Conservation (phyloP, 2,888 invertebrate species). For the Xestobium rufovillosum region DNA sequence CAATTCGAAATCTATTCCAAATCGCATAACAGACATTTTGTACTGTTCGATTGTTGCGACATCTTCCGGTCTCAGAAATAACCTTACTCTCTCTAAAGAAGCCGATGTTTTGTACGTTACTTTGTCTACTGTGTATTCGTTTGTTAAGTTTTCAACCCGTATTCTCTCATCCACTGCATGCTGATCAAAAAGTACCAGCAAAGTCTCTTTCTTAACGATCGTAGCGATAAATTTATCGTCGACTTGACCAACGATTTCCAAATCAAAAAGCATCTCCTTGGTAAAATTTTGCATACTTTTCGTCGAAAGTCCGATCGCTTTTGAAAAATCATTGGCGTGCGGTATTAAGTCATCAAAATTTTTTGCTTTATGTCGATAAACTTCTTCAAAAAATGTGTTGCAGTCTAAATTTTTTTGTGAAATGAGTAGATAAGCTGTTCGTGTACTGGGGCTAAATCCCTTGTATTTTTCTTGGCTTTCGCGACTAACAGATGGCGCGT, state of each 20-base stretch:
- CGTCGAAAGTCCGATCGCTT: too few species aligned
- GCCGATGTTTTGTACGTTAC: too few species aligned
- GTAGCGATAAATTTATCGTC: conserved; percentile 66
- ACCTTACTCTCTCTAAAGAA: too few species aligned
- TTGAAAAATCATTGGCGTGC: conserved; percentile 20
- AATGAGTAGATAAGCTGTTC: conserved; percentile 1
- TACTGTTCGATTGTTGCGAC: too few species aligned
- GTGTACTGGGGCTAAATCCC: too few species aligned
- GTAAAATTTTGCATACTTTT: conserved; percentile 39
- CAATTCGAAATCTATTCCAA: conserved; percentile 45
- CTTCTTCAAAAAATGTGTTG: conserved; percentile 34
- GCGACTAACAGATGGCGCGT: too few species aligned
- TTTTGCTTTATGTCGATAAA: conserved; percentile 35
- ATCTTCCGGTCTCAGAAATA: too few species aligned
- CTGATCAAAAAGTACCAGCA: conserved; percentile 71
- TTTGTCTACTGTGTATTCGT: too few species aligned
- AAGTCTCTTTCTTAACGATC: conserved; percentile 40
- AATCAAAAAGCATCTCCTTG: conserved; percentile 44
- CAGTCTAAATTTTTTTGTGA: conserved; percentile 28
- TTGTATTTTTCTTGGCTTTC: too few species aligned
- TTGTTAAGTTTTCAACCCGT: conserved; percentile 62
- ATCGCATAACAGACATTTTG: too few species aligned
- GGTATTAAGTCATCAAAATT: conserved; percentile 31
- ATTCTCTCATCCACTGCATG: conserved; percentile 84
- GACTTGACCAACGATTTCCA: conserved; percentile 58